A percentile compares a stretch with the other conserved stretches of the same genome.
Conservation (phyloP, 2,797 vertebrate genomes). For the Gymnocypris eckloni region DNA sequence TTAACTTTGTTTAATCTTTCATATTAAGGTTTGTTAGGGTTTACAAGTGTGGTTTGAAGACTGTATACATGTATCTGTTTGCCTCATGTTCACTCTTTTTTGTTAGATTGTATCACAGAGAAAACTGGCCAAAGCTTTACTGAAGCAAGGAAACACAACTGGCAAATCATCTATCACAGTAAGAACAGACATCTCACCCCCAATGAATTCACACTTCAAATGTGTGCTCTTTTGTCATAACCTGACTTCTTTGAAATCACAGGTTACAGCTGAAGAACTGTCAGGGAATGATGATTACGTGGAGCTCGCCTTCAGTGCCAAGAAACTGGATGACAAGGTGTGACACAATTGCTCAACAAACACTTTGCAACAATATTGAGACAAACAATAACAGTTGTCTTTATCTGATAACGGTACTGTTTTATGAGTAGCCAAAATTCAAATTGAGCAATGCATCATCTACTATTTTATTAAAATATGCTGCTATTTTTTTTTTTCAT, state of each 20-base stretch:
- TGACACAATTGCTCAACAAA: background rate
- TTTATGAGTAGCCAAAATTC: background rate
- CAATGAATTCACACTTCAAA: constrained; percentile 23
- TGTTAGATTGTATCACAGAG: constrained; percentile 96
- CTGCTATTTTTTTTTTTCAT: background rate
- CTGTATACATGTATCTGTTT: background rate
- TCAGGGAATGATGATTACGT: constrained; percentile 98
- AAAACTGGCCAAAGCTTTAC: constrained; percentile 93
- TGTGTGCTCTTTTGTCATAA: constrained; percentile 43
- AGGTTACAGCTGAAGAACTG: constrained; percentile 81
- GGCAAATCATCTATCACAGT: constrained; percentile 99
- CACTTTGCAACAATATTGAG: background rate
- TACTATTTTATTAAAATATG: background rate
- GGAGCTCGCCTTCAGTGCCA: constrained; percentile 95
- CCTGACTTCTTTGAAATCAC: constrained; percentile 69
- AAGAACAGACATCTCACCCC: constrained; percentile 59
- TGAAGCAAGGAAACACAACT: constrained; percentile 96
- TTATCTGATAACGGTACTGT: background rate
- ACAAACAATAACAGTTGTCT: background rate
- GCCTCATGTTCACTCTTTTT: constrained; percentile 40
- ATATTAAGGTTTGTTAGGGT: background rate
- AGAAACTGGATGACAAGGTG: constrained; percentile 97
- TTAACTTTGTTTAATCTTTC: background rate
- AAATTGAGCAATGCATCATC: constrained; percentile 6
- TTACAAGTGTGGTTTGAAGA: background rate